Base-by-base conservation (phyloP, 1,140 invertebrate species). In the Agraylea sexmaculata region DNA sequence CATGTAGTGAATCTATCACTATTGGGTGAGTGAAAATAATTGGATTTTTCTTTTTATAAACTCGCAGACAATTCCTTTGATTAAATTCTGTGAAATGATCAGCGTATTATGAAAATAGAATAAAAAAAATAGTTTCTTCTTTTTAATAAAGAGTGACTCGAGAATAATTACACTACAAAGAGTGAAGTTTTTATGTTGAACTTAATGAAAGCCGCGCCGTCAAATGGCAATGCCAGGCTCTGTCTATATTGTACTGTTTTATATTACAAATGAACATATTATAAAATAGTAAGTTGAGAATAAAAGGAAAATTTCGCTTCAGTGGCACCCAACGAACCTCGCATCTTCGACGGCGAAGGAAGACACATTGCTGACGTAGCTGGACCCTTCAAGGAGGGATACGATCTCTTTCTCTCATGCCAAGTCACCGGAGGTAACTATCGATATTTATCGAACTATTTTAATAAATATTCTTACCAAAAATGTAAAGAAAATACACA, bases 1-100 rank as follows among this genome's bases (percentile, higher is more conserved):
- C 85, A 78, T 52, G 71, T 73, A 49, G 79, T 89, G 48, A 89
- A 88, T 59, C 68, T 90, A 35, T 87, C 82, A 40, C 73, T 91
- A 53, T 75, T 90, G 50, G 85, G 87, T 90, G 64, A 75, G 76
- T 64, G 21, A n/a, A 22, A 16, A 36, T 40, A 33, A 32, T 13
- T 22, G 25, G n/a, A n/a, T 22, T 43, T 12, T 11, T 15, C 28
- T 17, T 27, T 36, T 29, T 27, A 27, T 39, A 7, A 18, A n/a
- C n/a, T n/a, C n/a, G n/a, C n/a, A n/a, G n/a, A n/a, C n/a, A n/a
- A n/a, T n/a, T n/a, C n/a, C n/a, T n/a, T n/a, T n/a, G n/a, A 37
- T 5, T 41, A 2, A 35, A 25, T 10, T 31, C 2, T 22, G 12
- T 13, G 5, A 18, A 20, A 11, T 3, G 2, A 12, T 18, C 7